phyloP scores from a whole-genome alignment of 92 coral and sea anemone species.

The Porites divaricata region DNA sequence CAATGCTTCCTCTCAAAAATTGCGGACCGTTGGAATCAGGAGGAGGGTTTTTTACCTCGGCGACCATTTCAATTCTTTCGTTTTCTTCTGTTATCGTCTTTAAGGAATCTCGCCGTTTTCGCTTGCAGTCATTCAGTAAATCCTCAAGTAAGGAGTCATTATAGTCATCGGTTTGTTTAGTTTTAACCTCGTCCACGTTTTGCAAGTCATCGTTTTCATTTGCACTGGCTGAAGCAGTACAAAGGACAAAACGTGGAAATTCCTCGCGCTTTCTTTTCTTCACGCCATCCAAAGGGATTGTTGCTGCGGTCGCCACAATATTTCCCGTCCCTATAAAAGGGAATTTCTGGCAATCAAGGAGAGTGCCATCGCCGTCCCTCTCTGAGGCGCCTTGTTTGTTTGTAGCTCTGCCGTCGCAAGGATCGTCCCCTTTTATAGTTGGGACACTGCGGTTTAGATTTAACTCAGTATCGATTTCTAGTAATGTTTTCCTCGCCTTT shows the following conservation, averaged over 20 bases:
- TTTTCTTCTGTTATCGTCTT: constrained; percentile 8
- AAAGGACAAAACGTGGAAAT: not conserved
- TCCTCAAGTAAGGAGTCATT: constrained; percentile 42
- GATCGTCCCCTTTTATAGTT: not conserved
- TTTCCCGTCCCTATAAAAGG: not conserved
- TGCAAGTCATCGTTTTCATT: not conserved
- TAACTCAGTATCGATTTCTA: constrained; percentile 15
- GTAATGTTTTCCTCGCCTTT: constrained; percentile 39
- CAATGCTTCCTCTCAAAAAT: not conserved
- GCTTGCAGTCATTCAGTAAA: constrained; percentile 37
- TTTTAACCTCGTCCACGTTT: not conserved
- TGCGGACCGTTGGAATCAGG: too few species aligned
- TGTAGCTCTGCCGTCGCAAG: too few species aligned
- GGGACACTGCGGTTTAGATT: not conserved
- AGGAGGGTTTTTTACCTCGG: not conserved
- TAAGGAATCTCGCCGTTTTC: constrained; percentile 17
- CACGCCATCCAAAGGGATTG: not conserved
- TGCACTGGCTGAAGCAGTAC: not conserved
- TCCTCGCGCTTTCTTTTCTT: not conserved
- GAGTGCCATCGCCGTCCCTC: not conserved
- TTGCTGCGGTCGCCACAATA: not conserved
- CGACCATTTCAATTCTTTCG: not conserved
- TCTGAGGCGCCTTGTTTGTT: not conserved
- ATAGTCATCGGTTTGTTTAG: not conserved
- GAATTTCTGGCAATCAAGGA: not conserved